Conservation (phyloP, 2,797 vertebrate species). For the Distichodus sexfasciatus region DNA sequence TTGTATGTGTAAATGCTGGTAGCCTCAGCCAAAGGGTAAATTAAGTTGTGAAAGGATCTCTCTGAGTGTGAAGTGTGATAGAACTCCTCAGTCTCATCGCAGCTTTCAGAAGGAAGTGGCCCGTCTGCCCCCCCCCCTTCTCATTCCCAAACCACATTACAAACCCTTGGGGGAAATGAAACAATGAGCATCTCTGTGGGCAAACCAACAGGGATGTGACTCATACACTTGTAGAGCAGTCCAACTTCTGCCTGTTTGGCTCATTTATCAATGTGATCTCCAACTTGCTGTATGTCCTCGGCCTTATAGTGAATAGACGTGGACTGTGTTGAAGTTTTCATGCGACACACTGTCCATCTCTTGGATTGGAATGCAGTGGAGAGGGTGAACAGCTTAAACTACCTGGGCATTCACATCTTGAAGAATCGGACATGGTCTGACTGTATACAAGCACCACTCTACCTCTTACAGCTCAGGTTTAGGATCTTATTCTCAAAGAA, state of each 20-base stretch:
- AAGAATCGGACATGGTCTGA: no score
- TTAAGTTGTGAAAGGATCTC: slow-evolving; percentile 34
- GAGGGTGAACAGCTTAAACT: no score
- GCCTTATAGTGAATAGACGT: slow-evolving; percentile 11
- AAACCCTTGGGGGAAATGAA: slow-evolving; percentile 35
- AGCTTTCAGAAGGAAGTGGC: slow-evolving; percentile 35
- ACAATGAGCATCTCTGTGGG: slow-evolving; percentile 42
- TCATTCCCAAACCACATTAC: slow-evolving; percentile 28
- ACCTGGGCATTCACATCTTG: no score
- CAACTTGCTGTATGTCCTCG: not conserved
- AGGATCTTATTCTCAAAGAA: no score
- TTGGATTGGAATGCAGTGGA: no score
- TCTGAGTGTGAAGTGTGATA: slow-evolving; percentile 41
- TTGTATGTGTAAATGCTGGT: not conserved
- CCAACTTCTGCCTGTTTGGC: slow-evolving; percentile 30
- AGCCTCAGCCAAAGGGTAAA: slow-evolving; percentile 6
- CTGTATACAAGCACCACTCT: no score
- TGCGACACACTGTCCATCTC: no score
- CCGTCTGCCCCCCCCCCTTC: slow-evolving; percentile 15
- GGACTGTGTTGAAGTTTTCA: not conserved
- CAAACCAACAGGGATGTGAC: slow-evolving; percentile 28
- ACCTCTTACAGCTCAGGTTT: no score
- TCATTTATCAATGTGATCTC: slow-evolving; percentile 24
- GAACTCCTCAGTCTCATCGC: slow-evolving; percentile 23
- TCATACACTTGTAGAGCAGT: slow-evolving; percentile 33